Percentiles rank a stretch among this genome's conserved stretches.
Conservation (phyloP, 2,797 vertebrate species). For the Rhynchonycteris naso region DNA sequence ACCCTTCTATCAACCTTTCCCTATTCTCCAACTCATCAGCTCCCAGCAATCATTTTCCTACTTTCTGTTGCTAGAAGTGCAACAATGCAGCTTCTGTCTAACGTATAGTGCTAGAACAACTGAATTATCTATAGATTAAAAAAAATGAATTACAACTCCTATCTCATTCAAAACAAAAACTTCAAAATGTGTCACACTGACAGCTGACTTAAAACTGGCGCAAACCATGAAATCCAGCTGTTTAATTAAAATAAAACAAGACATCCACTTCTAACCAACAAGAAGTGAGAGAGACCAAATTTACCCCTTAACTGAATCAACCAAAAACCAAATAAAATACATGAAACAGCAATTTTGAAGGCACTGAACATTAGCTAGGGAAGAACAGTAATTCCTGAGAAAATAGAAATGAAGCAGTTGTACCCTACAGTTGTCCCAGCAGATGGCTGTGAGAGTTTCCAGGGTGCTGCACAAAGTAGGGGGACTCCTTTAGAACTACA, state of each 20-base stretch:
- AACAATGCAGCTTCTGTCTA: background rate
- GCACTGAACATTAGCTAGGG: background rate
- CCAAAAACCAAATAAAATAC: background rate
- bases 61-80: background rate
- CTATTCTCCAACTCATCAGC: background rate
- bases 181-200: background rate
- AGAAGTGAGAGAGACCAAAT: background rate
- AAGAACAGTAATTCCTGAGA: background rate
- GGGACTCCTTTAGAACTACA: background rate
- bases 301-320: background rate
- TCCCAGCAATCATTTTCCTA: background rate
- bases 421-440: fast-evolving
- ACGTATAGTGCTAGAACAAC: background rate
- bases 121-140: background rate
- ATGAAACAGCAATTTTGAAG: background rate
- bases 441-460: too few relatives aligned
- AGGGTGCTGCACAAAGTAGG: background rate
- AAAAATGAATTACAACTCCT: background rate
- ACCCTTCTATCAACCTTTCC: background rate
- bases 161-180: background rate
- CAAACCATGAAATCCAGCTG: background rate
- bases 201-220: background rate
- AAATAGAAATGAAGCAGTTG: background rate
- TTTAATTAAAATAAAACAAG: slow-evolving; percentile 18
- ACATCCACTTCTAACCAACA: background rate